A percentile compares a stretch with the other conserved stretches of the same genome.
Evolutionary conservation across 2,113 vertebrate genomes (phyloP).

Genomic region (Sardina pilchardus): DNA sequence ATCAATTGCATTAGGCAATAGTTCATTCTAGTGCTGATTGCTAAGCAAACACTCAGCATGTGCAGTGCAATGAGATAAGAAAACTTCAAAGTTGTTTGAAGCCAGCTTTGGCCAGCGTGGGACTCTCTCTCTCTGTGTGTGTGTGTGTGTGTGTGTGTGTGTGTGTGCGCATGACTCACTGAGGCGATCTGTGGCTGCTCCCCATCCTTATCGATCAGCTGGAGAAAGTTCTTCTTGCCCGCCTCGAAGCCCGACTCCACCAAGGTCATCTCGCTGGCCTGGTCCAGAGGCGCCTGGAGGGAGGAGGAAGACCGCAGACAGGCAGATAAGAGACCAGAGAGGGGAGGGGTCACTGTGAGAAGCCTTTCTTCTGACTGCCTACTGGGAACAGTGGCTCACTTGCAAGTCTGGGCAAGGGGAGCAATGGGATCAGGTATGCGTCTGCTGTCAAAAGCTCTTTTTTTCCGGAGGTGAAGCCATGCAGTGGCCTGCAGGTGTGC

Average conservation of each 20-base stretch:
- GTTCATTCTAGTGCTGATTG: too few species aligned
- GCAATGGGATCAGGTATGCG: not conserved
- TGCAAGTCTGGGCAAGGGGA: not conserved
- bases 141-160: not conserved
- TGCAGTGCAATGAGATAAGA: not conserved
- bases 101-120: not conserved
- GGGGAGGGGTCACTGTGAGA: not conserved
- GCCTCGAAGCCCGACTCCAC: constrained; percentile 90
- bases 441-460: not conserved
- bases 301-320: not conserved
- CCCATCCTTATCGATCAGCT: constrained; percentile 92
- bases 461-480: not conserved
- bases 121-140: too few species aligned
- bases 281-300: constrained; percentile 81
- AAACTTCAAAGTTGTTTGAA: not conserved
- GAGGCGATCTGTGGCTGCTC: constrained; percentile 87
- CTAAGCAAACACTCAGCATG: too few species aligned
- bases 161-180: constrained; percentile 71
- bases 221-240: constrained; percentile 94
- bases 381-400: not conserved
- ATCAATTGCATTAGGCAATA: too few species aligned
- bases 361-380: not conserved
- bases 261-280: constrained; percentile 85
- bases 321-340: not conserved
- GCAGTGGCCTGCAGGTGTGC: not conserved